Percentiles rank a stretch among this genome's conserved stretches.
These are phyloP conservation scores for Agriopis aurantiaria DNA, from an alignment of 2,888 invertebrate species.

Conservation along the genomic window DNA sequence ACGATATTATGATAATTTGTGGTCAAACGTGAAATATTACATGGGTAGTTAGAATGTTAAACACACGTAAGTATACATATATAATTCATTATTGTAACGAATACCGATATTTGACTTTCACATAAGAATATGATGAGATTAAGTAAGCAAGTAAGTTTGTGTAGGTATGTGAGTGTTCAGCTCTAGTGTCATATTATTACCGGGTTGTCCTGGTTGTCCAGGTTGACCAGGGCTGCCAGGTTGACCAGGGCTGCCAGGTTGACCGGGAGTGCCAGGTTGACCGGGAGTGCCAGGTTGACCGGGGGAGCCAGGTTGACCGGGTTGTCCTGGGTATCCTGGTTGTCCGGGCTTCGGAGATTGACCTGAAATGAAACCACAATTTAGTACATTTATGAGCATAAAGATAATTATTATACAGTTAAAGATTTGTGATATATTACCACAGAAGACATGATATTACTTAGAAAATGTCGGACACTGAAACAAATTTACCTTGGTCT, in stretches of 20 bases:
- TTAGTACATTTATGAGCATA: background rate
- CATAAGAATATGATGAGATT: no score
- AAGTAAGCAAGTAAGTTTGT: no score
- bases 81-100: no score
- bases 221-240: slow-evolving; percentile 37
- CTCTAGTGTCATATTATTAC: slow-evolving; percentile 1
- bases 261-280: no score
- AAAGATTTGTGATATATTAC: no score
- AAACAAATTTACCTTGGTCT: slow-evolving; percentile 19
- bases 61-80: no score
- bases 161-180: no score
- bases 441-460: no score
- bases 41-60: background rate
- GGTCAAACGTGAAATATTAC: background rate
- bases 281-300: no score
- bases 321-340: slow-evolving; percentile 35
- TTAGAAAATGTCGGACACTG: no score
- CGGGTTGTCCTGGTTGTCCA: background rate
- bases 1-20: background rate
- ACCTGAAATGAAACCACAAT: slow-evolving; percentile 2
- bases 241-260: slow-evolving; percentile 43
- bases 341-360: slow-evolving; percentile 32
- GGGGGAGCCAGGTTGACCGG: slow-evolving; percentile 46
- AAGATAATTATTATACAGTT: no score
- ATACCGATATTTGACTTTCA: no score